Conservation (phyloP, 2,113 vertebrate genomes). For the Pygoscelis adeliae region DNA sequence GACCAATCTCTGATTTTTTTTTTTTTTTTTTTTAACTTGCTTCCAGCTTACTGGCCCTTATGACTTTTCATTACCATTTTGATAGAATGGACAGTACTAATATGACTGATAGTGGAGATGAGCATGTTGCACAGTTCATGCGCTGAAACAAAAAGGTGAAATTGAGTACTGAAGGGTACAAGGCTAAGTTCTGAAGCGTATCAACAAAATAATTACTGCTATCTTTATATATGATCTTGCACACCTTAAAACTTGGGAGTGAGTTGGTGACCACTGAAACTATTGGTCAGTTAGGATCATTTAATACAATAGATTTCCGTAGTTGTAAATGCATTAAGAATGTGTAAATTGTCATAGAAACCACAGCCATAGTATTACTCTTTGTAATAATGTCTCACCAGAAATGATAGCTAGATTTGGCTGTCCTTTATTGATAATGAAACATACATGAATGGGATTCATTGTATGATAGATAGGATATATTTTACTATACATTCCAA, state of each 20-base stretch:
- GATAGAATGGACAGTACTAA: not conserved
- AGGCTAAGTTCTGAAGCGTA: not conserved
- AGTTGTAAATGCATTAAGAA: not conserved
- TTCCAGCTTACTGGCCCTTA: not conserved
- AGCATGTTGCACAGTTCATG: not conserved
- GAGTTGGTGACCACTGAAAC: not conserved
- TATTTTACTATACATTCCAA: not conserved
- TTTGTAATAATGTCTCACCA: not conserved
- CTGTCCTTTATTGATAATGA: not conserved
- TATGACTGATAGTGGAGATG: not conserved
- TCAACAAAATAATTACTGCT: not conserved
- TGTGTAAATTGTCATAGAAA: conserved; percentile 33
- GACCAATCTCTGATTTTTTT: not conserved
- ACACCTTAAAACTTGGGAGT: not conserved
- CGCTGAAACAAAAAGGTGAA: not conserved
- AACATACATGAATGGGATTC: not conserved
- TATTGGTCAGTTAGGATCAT: conserved; percentile 14
- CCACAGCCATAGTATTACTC: not conserved
- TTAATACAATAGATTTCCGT: not conserved
- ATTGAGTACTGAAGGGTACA: not conserved
- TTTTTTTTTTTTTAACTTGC: not conserved
- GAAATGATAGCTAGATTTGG: not conserved
- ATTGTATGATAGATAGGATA: not conserved
- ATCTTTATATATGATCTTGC: not conserved
- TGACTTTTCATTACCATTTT: not conserved